Percentiles rank a stretch among this genome's conserved stretches.
Conservation (phyloP, 1,140 invertebrate species). For the Lepidurus apus region DNA sequence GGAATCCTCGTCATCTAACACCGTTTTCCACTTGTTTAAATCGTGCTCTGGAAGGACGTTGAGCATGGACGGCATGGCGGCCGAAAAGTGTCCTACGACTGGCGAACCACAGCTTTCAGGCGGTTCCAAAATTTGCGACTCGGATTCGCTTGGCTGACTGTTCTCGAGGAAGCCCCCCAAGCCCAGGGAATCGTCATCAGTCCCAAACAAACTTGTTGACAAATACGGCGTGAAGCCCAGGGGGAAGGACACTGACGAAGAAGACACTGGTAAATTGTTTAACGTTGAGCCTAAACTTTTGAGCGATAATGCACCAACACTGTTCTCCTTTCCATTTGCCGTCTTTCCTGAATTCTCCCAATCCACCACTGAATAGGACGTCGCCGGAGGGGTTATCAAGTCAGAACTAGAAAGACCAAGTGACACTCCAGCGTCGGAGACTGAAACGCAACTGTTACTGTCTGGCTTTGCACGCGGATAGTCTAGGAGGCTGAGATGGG, state of each 20-base stretch:
- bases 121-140: background rate
- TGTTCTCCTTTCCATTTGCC: background rate
- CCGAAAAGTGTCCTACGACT: conserved; percentile 13
- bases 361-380: background rate
- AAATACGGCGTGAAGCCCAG: background rate
- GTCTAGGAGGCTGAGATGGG: background rate
- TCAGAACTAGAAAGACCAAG: background rate
- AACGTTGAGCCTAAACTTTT: background rate
- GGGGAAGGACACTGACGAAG: background rate
- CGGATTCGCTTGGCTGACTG: background rate
- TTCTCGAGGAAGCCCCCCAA: background rate
- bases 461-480: background rate
- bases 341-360: background rate
- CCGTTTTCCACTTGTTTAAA: background rate
- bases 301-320: background rate
- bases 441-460: background rate
- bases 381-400: background rate
- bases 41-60: background rate
- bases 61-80: conserved; percentile 20
- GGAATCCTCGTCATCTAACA: conserved; percentile 18
- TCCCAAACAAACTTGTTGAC: conserved; percentile 2
- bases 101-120: background rate
- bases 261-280: background rate
- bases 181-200: background rate
- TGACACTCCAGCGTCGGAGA: background rate